phyloP scores from a whole-genome alignment of 2,888 invertebrate species.

The Diarsia rubi region DNA sequence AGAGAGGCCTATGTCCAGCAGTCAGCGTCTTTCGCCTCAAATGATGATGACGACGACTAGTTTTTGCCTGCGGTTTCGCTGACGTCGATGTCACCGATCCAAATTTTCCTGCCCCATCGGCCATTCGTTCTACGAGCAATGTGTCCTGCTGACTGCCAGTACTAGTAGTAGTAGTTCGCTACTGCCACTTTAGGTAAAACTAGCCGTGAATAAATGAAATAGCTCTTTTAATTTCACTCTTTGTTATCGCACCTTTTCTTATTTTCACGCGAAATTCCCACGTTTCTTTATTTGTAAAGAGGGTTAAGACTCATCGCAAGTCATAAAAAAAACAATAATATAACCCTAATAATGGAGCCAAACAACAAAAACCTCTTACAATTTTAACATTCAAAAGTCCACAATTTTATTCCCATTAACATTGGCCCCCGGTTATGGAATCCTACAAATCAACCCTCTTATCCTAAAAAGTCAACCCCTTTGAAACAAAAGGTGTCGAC shows the following conservation, averaged over 20 bases:
- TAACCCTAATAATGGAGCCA: background rate
- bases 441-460: conserved; percentile 71
- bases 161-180: too few relatives aligned
- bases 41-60: too few relatives aligned
- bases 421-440: conserved; percentile 53
- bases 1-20: too few relatives aligned
- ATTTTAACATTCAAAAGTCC: conserved; percentile 39
- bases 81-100: too few relatives aligned
- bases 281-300: background rate
- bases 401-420: conserved; percentile 54
- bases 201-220: background rate
- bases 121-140: too few relatives aligned
- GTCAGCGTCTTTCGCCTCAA: too few relatives aligned
- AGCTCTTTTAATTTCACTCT: background rate
- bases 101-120: too few relatives aligned
- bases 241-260: background rate
- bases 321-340: conserved; percentile 16
- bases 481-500: conserved; percentile 79
- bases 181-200: background rate
- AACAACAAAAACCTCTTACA: conserved; percentile 34
- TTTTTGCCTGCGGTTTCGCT: too few relatives aligned
- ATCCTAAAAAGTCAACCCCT: conserved; percentile 69
- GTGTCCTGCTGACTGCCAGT: too few relatives aligned
- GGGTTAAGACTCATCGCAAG: background rate
- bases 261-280: background rate